Evolutionary conservation across 2,797 vertebrate genomes (phyloP), one percentile per base, ranked within the genome.

Genomic region (Lutra lutra): DNA sequence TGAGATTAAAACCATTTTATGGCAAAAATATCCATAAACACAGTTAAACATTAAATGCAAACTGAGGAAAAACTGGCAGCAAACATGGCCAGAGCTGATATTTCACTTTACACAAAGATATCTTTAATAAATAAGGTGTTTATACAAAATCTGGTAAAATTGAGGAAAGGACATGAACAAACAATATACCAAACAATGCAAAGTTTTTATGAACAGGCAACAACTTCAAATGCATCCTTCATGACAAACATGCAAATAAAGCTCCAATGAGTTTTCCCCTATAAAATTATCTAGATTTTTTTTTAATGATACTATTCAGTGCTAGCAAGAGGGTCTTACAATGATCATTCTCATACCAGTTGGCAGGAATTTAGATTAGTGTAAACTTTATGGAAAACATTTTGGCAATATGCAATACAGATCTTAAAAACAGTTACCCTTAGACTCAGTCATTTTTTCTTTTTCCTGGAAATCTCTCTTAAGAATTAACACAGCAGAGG

Each of bases 281-380:
- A 27, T 29, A 27, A 35, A 60, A 27, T 89, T 86, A 51, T 64
- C 15, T 4, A 58, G 2, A 83, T 35, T 75, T n/a, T 68, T 58
- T 54, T 70, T 51, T 62, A 86, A 60, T 60, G 13, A 48, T 38
- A 58, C 23, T 46, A 5, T 29, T 68, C 32, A 78, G 8, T 35
- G 11, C 18, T 89, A 73, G 7, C 18, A 85, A 88, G 56, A 87
- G 29, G 14, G 32, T 64, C 62, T 92, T 78, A 5, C 25, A 87
- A 18, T 58, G n/a, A 27, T 43, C 9, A 56, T 40, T 95, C 17
- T 91, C 18, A 84, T 62, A 62, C 17, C 25, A 66, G 20, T 79
- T 72, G 56, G 58, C 56, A 40, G 35, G 46, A 96, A 82, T 97
- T 96, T 84, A 89, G n/a, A 73, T 40, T 56, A n/a, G 27, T 40